Conservation (phyloP, 2,113 vertebrate genomes). For the Oxyruncus cristatus region DNA sequence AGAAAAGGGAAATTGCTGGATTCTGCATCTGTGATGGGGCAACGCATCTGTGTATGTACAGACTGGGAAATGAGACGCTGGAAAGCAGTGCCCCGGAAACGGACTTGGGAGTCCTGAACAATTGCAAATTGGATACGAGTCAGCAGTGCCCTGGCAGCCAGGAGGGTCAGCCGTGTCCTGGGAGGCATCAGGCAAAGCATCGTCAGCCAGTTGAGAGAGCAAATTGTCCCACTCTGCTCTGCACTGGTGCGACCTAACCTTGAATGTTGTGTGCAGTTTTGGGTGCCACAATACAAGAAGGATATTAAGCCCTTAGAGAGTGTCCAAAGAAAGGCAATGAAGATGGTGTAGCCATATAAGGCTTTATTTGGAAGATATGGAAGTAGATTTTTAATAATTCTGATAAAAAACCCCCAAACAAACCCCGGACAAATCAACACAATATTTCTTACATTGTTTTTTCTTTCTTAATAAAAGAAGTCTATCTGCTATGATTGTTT, state of each 20-base stretch:
- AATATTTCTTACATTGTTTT: neutral
- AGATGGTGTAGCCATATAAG: neutral
- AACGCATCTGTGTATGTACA: neutral
- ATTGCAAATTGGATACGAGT: neutral
- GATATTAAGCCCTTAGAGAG: neutral
- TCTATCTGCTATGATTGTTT: neutral
- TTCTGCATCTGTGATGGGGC: neutral
- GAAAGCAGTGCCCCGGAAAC: neutral
- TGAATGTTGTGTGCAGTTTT: neutral
- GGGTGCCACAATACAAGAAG: neutral
- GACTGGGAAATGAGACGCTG: neutral
- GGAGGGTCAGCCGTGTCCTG: neutral
- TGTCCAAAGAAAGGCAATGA: neutral
- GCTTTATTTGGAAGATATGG: neutral
- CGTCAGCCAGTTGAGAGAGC: neutral
- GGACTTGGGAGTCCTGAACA: neutral
- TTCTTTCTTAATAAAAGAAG: neutral
- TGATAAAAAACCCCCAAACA: neutral
- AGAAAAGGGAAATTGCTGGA: neutral
- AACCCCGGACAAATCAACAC: neutral
- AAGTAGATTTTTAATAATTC: neutral
- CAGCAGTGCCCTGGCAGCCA: neutral
- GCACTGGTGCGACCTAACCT: neutral
- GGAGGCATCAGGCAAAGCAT: neutral
- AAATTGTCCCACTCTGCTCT: neutral